Conservation (phyloP, 2,888 invertebrate species). For the Bembecia ichneumoniformis region DNA sequence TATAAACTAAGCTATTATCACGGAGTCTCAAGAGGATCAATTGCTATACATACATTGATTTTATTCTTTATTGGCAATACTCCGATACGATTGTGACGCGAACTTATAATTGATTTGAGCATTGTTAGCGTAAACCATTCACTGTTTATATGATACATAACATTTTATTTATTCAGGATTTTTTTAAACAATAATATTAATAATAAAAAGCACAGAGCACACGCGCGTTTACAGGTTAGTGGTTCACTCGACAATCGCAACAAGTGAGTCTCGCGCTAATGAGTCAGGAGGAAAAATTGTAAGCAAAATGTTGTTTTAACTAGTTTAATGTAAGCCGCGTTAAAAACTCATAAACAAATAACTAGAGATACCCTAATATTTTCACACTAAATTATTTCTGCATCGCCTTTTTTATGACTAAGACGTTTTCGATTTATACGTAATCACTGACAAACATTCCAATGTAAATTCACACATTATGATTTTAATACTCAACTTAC, state of each 20-base stretch:
- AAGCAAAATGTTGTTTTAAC: slow-evolving; percentile 47
- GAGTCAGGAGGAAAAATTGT: slow-evolving; percentile 62
- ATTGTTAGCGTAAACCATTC: slow-evolving; percentile 22
- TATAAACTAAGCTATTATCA: too few relatives aligned
- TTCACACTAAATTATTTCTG: not conserved
- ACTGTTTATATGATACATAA: not conserved
- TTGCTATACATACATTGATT: slow-evolving; percentile 14
- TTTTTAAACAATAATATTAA: not conserved
- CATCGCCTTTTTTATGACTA: too few relatives aligned
- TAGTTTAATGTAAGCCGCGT: slow-evolving; percentile 34
- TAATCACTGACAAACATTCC: too few relatives aligned
- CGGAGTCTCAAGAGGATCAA: not conserved
- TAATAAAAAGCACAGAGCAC: not conserved
- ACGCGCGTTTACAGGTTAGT: not conserved
- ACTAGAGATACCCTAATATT: not conserved
- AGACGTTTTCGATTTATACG: too few relatives aligned
- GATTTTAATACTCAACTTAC: too few relatives aligned
- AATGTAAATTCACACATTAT: too few relatives aligned
- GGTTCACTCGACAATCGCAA: not conserved
- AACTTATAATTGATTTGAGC: slow-evolving; percentile 40
- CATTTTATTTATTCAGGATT: not conserved
- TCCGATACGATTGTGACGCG: slow-evolving; percentile 16
- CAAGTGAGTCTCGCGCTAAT: slow-evolving; percentile 12
- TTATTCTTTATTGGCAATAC: slow-evolving; percentile 11
- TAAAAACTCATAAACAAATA: slow-evolving; percentile 27